Conservation (phyloP, 1,140 invertebrate genomes). For the Caenorhabditis tropicalis region DNA sequence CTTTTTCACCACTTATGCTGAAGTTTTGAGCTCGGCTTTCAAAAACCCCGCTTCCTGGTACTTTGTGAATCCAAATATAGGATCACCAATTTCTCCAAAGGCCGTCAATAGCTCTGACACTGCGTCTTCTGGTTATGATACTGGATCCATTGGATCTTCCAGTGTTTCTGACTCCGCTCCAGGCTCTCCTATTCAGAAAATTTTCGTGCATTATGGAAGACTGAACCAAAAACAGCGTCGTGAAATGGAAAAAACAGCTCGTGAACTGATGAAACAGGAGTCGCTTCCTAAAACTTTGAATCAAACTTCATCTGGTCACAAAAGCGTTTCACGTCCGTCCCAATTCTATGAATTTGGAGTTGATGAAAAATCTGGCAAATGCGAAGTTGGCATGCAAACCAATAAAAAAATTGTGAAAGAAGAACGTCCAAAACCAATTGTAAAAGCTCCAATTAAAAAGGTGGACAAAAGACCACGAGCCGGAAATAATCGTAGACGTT, state of each 20-base stretch:
- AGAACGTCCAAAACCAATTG: no score
- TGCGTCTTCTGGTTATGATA: no score
- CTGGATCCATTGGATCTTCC: no score
- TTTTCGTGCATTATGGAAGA: no score
- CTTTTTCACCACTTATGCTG: not conserved
- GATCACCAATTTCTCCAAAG: not conserved
- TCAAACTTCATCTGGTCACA: not conserved
- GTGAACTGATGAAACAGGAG: not conserved
- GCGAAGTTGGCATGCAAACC: not conserved
- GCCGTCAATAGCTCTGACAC: no score
- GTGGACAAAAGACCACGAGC: not conserved
- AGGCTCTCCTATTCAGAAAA: no score
- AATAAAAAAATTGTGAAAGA: not conserved
- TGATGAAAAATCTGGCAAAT: not conserved
- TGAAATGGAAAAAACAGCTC: no score
- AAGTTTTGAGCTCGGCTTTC: not conserved
- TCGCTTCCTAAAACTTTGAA: not conserved
- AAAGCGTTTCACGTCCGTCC: not conserved
- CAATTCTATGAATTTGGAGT: not conserved
- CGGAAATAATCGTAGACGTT: not conserved
- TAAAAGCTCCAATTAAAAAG: not conserved
- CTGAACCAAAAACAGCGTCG: not conserved
- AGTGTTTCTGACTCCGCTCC: no score
- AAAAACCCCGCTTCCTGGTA: not conserved
- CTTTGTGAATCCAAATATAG: not conserved